phyloP scores from a whole-genome alignment of 2,113 vertebrate species.

The Tinamus guttatus region DNA sequence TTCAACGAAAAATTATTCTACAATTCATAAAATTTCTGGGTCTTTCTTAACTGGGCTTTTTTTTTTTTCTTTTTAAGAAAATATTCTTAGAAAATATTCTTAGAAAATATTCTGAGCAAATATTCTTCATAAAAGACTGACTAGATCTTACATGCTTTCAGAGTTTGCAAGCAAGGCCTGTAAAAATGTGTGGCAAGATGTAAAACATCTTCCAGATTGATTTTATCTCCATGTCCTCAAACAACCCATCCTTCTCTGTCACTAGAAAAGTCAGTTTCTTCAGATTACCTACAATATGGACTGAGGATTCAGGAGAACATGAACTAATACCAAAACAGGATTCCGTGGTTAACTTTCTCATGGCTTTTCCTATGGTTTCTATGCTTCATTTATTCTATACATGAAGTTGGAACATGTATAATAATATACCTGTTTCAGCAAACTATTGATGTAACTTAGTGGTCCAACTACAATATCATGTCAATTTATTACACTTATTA shows the following conservation, averaged over 20 bases:
- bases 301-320: neutral
- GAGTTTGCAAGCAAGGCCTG: neutral
- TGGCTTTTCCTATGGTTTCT: neutral
- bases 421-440: neutral
- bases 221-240: neutral
- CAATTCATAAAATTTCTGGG: neutral
- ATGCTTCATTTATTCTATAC: rapidly evolving
- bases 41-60: neutral
- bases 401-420: neutral
- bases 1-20: rapidly evolving
- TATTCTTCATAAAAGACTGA: neutral
- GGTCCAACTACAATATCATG: neutral
- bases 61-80: too few relatives aligned
- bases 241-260: neutral
- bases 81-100: too few relatives aligned
- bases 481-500: neutral
- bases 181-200: neutral
- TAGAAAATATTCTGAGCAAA: too few relatives aligned
- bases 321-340: neutral
- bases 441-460: neutral
- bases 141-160: neutral
- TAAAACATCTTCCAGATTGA: neutral
- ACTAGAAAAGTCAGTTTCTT: neutral
- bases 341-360: neutral
- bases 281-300: neutral